phyloP scores from a whole-genome alignment of 2,797 vertebrate species.

The Anas bernieri region DNA sequence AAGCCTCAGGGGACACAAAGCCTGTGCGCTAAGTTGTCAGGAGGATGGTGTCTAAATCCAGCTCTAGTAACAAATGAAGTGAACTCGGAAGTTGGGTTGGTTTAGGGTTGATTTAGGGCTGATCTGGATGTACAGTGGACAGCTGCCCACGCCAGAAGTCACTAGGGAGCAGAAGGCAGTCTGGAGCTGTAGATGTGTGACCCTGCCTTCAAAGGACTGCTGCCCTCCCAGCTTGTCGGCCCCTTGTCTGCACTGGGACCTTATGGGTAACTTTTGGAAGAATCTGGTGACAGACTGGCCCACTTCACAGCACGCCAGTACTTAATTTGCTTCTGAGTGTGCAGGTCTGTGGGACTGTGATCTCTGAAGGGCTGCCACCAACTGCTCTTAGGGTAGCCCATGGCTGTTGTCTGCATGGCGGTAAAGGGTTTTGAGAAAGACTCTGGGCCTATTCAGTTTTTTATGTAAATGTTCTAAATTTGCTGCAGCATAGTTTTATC shows the following conservation, averaged over 20 bases:
- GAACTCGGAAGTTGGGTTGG: neutral
- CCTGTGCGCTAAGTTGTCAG: neutral
- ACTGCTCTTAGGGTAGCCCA: neutral
- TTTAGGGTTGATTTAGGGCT: neutral
- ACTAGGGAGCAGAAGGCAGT: neutral
- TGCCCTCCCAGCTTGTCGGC: too few species aligned
- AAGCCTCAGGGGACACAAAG: neutral
- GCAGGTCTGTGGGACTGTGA: fast-evolving
- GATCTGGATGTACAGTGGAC: neutral
- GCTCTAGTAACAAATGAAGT: neutral
- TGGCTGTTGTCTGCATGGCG: neutral
- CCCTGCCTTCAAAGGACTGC: neutral
- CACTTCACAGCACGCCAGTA: neutral
- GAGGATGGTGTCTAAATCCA: neutral
- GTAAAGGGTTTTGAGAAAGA: neutral
- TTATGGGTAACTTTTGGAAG: neutral
- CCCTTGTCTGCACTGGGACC: neutral
- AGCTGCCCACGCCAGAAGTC: neutral
- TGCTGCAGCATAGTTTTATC: neutral
- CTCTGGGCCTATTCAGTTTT: neutral
- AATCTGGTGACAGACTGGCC: neutral
- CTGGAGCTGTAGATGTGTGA: neutral
- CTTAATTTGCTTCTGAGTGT: neutral
- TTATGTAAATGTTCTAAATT: neutral
- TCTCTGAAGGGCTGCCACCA: neutral